Evolutionary conservation across 1,140 invertebrate species (phyloP).

Genomic region (Mactra quadrangularis): DNA sequence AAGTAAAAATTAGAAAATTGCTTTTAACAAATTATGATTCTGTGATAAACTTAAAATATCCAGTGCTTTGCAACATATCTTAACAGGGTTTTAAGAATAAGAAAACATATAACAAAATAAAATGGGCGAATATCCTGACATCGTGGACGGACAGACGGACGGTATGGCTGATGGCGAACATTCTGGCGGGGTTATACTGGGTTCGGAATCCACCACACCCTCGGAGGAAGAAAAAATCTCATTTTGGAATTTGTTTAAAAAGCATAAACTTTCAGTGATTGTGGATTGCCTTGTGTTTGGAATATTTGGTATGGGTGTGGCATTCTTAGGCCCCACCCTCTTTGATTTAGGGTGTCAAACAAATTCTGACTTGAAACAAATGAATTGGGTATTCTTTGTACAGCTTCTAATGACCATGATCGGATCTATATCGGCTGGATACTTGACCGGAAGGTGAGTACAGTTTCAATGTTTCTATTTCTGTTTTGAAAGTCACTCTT

Average conservation of each 20-base stretch:
- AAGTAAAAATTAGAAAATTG: too few relatives aligned
- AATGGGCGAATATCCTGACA: slow-evolving; percentile 13
- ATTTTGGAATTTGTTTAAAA: slow-evolving; percentile 82
- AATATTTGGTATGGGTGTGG: slow-evolving; percentile 85
- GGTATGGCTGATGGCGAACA: slow-evolving; percentile 13
- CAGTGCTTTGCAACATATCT: too few relatives aligned
- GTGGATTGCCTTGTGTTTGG: slow-evolving; percentile 84
- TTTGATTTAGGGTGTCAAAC: slow-evolving; percentile 85
- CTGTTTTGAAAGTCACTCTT: too few relatives aligned
- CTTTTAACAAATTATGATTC: too few relatives aligned
- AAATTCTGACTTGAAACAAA: slow-evolving; percentile 82
- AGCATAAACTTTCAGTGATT: slow-evolving; percentile 82
- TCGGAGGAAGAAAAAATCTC: slow-evolving; percentile 49
- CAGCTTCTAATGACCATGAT: slow-evolving; percentile 85
- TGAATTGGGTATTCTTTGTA: slow-evolving; percentile 85
- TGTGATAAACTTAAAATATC: too few relatives aligned
- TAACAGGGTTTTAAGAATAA: too few relatives aligned
- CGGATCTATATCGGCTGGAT: slow-evolving; percentile 84
- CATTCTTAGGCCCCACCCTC: slow-evolving; percentile 85
- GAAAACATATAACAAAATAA: too few relatives aligned
- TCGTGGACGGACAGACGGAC: background rate
- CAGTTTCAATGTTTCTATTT: background rate
- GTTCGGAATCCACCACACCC: slow-evolving; percentile 9
- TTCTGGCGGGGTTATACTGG: slow-evolving; percentile 30
- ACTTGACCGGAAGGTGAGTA: slow-evolving; percentile 83